Conservation (phyloP, 1,140 invertebrate genomes). For the Elymnias hypermnestra region DNA sequence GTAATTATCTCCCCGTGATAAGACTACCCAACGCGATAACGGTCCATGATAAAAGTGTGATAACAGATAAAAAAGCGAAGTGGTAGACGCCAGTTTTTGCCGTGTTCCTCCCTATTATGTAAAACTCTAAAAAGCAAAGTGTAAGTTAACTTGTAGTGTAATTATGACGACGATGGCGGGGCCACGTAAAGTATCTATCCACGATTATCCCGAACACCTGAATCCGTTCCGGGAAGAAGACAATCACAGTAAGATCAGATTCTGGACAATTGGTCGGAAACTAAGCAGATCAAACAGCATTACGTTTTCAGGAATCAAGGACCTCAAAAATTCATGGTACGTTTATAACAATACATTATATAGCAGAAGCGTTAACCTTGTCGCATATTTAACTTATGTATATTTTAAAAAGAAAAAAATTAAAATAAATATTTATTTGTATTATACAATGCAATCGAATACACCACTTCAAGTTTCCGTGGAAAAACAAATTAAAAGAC, state of each 20-base stretch:
- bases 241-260: conserved; percentile 77
- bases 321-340: conserved; percentile 76
- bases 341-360: no score
- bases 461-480: no score
- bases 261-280: conserved; percentile 72
- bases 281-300: conserved; percentile 75
- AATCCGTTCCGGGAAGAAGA: conserved; percentile 84
- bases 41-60: conserved; percentile 66
- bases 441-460: no score
- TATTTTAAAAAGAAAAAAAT: no score
- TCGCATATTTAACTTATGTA: no score
- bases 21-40: conserved; percentile 58
- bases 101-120: conserved; percentile 59
- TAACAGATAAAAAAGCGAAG: conserved; percentile 63
- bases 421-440: no score
- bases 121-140: conserved; percentile 42
- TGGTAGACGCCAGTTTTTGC: conserved; percentile 52
- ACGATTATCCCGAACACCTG: conserved; percentile 84
- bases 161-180: conserved; percentile 56
- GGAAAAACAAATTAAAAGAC: no score
- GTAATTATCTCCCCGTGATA: conserved; percentile 64
- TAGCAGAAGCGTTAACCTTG: no score
- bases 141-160: conserved; percentile 22
- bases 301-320: conserved; percentile 75
- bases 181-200: conserved; percentile 71